Base-by-base conservation (phyloP, 2,797 vertebrate genomes). In the Crossoptilon crossoptilon region DNA sequence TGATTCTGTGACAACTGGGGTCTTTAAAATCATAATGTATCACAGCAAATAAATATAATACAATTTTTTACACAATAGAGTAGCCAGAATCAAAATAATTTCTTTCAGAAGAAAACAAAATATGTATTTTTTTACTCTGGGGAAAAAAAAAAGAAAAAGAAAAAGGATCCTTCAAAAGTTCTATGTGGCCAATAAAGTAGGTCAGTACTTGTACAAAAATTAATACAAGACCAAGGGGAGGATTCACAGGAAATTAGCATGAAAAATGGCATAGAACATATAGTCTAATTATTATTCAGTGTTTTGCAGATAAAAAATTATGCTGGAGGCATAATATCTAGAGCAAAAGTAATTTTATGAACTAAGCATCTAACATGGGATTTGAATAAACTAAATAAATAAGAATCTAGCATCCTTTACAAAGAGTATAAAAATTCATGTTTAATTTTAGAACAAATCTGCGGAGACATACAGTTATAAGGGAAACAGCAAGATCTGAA, bases 381-480 rank as follows among this genome's bases (percentile, higher is more conserved):
- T 8, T 66, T 3, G 2, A 9, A 11, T 62, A 37, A 10, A 2
- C 29, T 27, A 16, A 69, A 21, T 35, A 55, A 43, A 51, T 18
- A 44, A 5, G 1, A 51, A 81, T 49, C 15, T 55, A 72, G 1
- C 8, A 41, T 35, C 14, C 7, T 43, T 2, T 84, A 68, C 83
- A 77, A 81, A 23, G 5, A 35, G 35, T 41, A 31, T 58, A 14
- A 70, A 78, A 48, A 9, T 27, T 14, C 6, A 6, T 9, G 3
- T n/a, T 88, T n/a, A 49, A 48, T 49, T 84, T 72, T 35, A 82
- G 9, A 76, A 70, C 3, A 59, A 78, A 70, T 43, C 29, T 62
- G 1, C 1, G 2, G 9, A 2, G 2, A 66, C 4, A 22, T 19
- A 31, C 3, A 15, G 6, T 41, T 69, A 22, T 56, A 87, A 67